Base-by-base conservation (phyloP, 2,888 invertebrate species). In the Ephialtes manifestator region DNA sequence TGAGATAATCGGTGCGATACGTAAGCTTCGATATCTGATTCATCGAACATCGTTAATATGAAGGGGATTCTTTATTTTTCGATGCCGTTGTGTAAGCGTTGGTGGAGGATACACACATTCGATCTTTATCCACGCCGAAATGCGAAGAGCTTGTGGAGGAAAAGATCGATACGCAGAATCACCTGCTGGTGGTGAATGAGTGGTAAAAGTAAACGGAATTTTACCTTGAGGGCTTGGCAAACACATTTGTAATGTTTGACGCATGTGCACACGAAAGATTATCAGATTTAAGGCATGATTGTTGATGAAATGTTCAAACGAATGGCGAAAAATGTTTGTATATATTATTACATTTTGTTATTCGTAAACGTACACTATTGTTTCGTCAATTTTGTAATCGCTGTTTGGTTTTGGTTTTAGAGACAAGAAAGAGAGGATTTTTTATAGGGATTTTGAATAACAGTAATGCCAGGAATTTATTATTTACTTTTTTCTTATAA, bases 161-260 rank as follows among this genome's bases (percentile, higher is more conserved):
- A 31, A 4, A 53, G 67, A 68, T 65, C 65, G 63, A 79, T 31
- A 28, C 39, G 65, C 24, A 24, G 72, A 74, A 51, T 83, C 91
- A 91, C 89, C 90, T 90, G 90, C 90, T 90, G 87, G 87, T 24
- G 28, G 35, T 11, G 39, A 13, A 46, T 35, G 18, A 72, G 87
- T 82, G 86, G 86, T 81, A 86, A 87, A 74, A 82, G 75, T 4
- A 35, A 24, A n/a, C 70, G 67, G 68, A 71, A 75, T 72, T 46
- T 53, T 74, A 70, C 43, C 43, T 65, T 51, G 51, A 68, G 58
- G n/a, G 18, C 77, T 87, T 90, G 90, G 90, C 92, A 90, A 89
- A 88, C 89, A 88, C 89, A 89, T 87, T 90, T 88, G 91, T 89
- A 91, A 92, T 92, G 92, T 93, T 92, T 92, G 92, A 93, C 92